A percentile compares a stretch with the other conserved stretches of the same genome.
phyloP scores from a whole-genome alignment of 2,797 vertebrate species.

The Eulemur coronatus region DNA sequence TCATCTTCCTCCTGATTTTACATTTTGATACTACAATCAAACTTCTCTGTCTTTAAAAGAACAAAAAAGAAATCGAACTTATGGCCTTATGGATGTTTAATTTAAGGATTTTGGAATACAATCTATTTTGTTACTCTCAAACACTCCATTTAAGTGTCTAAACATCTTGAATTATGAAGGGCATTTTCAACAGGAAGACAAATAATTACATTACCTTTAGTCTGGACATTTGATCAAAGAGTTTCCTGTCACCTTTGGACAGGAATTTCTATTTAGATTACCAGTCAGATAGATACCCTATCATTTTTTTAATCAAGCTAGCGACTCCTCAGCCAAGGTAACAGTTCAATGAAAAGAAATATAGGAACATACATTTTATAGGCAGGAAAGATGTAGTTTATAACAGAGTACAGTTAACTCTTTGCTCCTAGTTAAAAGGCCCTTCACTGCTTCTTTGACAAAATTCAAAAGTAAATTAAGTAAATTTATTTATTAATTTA shows the following conservation, averaged over 20 bases:
- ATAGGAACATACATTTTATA: neutral
- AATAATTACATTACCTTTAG: conserved; percentile 39
- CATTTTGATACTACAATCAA: neutral
- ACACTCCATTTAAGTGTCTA: neutral
- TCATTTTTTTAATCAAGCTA: conserved; percentile 46
- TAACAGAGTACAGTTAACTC: neutral
- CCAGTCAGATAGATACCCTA: conserved; percentile 26
- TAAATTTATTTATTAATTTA: neutral
- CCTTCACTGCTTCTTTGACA: neutral
- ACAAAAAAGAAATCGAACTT: neutral
- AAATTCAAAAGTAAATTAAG: neutral
- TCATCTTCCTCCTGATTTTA: neutral
- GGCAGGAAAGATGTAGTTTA: neutral
- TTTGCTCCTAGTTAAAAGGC: neutral
- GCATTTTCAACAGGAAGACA: conserved; percentile 42
- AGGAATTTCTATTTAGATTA: conserved; percentile 53
- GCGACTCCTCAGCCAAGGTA: neutral
- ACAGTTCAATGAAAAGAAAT: conserved; percentile 42
- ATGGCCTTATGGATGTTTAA: neutral
- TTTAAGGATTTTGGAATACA: neutral
- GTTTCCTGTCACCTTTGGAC: conserved; percentile 40
- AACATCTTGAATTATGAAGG: conserved; percentile 47
- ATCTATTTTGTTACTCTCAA: neutral
- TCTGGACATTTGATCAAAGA: conserved; percentile 36
- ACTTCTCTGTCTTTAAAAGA: neutral